These are phyloP conservation scores for Cataglyphis albicans DNA, from an alignment of 2,888 invertebrate genomes.

Conservation along the genomic window DNA sequence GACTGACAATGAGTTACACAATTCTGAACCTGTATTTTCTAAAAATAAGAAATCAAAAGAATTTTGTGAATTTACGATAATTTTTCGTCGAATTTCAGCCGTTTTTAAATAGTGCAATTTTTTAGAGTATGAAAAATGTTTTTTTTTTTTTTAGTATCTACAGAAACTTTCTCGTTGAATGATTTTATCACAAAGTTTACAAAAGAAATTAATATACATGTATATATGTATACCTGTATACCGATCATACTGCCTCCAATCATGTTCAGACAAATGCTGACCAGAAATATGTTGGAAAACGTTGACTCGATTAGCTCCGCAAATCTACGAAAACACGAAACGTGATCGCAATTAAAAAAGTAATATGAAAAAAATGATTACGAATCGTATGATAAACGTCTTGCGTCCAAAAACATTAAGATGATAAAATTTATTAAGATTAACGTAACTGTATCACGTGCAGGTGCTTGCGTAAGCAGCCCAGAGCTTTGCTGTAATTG, in stretches of 20 bases:
- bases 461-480: slow-evolving; percentile 27
- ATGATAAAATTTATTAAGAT: neutral
- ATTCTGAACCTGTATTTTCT: too few relatives aligned
- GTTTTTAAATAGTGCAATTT: too few relatives aligned
- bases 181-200: too few relatives aligned
- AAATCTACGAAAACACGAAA: slow-evolving; percentile 30
- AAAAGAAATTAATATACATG: too few relatives aligned
- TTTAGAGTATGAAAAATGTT: too few relatives aligned
- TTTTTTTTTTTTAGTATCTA: too few relatives aligned
- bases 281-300: slow-evolving; percentile 30
- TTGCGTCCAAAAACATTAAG: neutral
- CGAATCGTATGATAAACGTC: neutral
- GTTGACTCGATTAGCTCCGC: slow-evolving; percentile 32
- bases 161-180: too few relatives aligned
- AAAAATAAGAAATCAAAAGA: too few relatives aligned
- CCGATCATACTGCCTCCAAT: slow-evolving; percentile 36
- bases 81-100: too few relatives aligned
- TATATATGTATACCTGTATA: slow-evolving; percentile 7
- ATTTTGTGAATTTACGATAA: too few relatives aligned
- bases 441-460: slow-evolving; percentile 45
- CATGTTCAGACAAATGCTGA: slow-evolving; percentile 31
- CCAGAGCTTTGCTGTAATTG: slow-evolving; percentile 27
- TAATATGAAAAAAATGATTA: neutral
- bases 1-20: too few relatives aligned
- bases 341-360: neutral